phyloP scores from a whole-genome alignment of 2,113 vertebrate species.

The Clarias magur region DNA sequence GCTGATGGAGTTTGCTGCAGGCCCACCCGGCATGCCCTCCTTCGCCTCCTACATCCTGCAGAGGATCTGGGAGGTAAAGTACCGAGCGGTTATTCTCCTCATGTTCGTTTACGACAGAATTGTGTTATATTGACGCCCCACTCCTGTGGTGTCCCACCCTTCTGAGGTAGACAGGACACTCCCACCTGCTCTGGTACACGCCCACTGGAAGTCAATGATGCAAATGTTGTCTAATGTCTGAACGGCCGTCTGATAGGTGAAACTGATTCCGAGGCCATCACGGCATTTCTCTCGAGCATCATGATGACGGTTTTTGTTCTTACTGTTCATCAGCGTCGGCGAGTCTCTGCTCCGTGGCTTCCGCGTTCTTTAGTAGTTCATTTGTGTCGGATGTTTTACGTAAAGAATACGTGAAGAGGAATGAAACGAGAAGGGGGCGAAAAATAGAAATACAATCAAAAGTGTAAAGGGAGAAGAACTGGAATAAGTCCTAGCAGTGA shows the following conservation, averaged over 20 bases:
- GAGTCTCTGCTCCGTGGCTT: background rate
- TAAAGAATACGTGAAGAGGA: too few relatives aligned
- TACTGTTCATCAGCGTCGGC: background rate
- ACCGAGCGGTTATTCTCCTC: background rate
- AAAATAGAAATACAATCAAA: too few relatives aligned
- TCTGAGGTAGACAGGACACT: background rate
- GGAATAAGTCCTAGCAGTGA: too few relatives aligned
- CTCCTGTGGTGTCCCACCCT: background rate
- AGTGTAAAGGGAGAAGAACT: too few relatives aligned
- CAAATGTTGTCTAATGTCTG: background rate
- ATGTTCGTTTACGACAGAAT: background rate
- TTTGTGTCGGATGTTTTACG: too few relatives aligned
- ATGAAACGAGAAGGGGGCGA: too few relatives aligned
- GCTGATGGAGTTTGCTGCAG: slow-evolving; percentile 98
- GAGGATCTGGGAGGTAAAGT: slow-evolving; percentile 95
- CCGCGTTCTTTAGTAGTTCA: too few relatives aligned
- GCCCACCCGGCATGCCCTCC: slow-evolving; percentile 96
- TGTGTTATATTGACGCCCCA: background rate
- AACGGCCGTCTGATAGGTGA: background rate
- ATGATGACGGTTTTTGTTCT: background rate
- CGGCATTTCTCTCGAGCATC: too few relatives aligned
- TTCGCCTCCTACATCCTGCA: slow-evolving; percentile 98
- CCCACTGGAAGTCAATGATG: background rate
- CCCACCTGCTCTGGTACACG: background rate
- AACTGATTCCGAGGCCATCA: too few relatives aligned